Evolutionary conservation across 1,140 invertebrate genomes (phyloP).

Genomic region (Triops cancriformis): DNA sequence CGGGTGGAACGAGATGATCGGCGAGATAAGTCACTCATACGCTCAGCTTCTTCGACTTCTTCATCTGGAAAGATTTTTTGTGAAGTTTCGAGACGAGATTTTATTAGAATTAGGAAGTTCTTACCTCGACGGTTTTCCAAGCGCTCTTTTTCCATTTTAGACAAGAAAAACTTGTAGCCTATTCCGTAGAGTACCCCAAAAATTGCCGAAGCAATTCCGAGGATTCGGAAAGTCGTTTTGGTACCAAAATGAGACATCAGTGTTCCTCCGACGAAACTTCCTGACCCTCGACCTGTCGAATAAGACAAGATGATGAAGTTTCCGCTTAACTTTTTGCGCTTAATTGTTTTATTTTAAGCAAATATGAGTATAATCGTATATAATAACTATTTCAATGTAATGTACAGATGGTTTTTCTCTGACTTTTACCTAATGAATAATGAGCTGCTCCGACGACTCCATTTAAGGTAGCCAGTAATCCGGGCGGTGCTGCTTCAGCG

Average conservation of each 20-base stretch:
- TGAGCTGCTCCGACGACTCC: slow-evolving; percentile 72
- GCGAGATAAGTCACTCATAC: neutral
- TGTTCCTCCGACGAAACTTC: slow-evolving; percentile 66
- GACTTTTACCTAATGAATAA: slow-evolving; percentile 59
- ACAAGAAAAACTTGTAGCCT: slow-evolving; percentile 60
- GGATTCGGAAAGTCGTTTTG: slow-evolving; percentile 60
- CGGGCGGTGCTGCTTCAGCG: slow-evolving; percentile 66
- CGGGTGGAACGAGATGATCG: neutral
- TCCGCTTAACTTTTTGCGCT: neutral
- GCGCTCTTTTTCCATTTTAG: slow-evolving; percentile 38
- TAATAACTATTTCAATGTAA: no score
- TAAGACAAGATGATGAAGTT: slow-evolving; percentile 23
- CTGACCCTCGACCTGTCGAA: slow-evolving; percentile 58
- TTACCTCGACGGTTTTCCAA: slow-evolving; percentile 19
- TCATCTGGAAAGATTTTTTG: neutral
- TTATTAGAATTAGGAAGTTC: neutral
- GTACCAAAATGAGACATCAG: slow-evolving; percentile 62
- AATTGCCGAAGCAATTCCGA: slow-evolving; percentile 58
- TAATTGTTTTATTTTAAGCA: neutral
- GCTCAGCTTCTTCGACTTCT: slow-evolving; percentile 3
- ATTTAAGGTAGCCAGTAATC: slow-evolving; percentile 69
- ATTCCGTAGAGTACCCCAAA: slow-evolving; percentile 58
- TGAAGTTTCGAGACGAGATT: neutral
- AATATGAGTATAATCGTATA: no score
- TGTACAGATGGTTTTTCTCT: no score